Base-by-base conservation (phyloP, 2,113 vertebrate species). In the Phrynosoma blainvillii region DNA sequence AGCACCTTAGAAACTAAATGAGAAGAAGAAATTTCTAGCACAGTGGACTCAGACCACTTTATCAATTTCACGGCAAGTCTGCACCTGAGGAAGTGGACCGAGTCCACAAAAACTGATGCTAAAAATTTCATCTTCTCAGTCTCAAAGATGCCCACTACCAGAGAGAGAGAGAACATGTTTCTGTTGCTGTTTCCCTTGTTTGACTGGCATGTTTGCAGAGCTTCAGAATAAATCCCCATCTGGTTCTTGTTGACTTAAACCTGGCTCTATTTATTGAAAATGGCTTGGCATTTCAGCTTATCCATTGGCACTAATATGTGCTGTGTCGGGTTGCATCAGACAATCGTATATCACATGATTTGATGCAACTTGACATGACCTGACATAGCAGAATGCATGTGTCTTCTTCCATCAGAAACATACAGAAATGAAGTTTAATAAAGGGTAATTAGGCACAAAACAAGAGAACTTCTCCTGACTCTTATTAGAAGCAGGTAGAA, bases 231-330 rank as follows among this genome's bases (percentile, higher is more conserved):
- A 93, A 93, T 84, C 52, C 88, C 65, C 68, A 87, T 89, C 82
- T 91, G 91, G 54, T 71, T 91, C 90, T 86, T 52, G 21, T 78
- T 90, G 68, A 87, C 81, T 87, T 86, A 68, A 30, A 68, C 90
- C 32, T 52, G 73, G 87, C 42, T 14, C 18, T 84, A 52, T 91
- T 91, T 93, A 70, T 89, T 91, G 84, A 89, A 90, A 90, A 92
- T 71, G 81, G 82, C 91, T 94, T 95, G 94, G 92, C 92, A 93
- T 94, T 96, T 94, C 88, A 75, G 79, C 71, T 91, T 87, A 91
- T 91, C 92, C 84, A 87, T 88, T 92, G 93, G 85, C 89, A 76
- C 85, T 93, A 91, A 89, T 94, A 93, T 89, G 87, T 13, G 76
- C 87, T 66, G 56, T 32, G 90, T 94, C 94, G 81, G 86, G 54